Percentiles rank a stretch among this genome's conserved stretches.
Conservation (phyloP, 2,113 vertebrate species). For the Girardinichthys multiradiatus region DNA sequence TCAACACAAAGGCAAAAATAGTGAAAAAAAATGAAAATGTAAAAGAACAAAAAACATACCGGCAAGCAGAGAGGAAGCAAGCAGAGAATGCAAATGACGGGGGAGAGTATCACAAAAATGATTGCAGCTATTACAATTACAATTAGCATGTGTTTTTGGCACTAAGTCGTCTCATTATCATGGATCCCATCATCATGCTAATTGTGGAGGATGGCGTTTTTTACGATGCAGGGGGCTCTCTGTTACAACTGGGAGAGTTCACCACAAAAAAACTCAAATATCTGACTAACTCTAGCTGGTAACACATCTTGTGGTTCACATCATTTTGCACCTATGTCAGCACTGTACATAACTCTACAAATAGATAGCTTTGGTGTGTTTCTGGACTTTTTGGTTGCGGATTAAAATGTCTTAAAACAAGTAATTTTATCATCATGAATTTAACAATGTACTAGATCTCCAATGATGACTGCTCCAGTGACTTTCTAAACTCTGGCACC, state of each 20-base stretch:
- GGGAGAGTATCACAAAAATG: conserved; percentile 62
- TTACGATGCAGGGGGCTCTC: conserved; percentile 59
- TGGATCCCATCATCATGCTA: conserved; percentile 68
- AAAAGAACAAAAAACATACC: conserved; percentile 28
- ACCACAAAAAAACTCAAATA: conserved; percentile 25
- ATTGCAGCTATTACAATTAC: conserved; percentile 75
- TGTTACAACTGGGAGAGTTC: conserved; percentile 20
- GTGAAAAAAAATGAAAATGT: conserved; percentile 10
- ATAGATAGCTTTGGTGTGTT: too few relatives aligned
- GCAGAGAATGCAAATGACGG: conserved; percentile 70
- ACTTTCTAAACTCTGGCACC: too few relatives aligned
- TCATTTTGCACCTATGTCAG: background rate
- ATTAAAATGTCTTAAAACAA: background rate
- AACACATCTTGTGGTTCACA: background rate
- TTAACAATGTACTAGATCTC: background rate
- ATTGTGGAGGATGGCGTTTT: conserved; percentile 73
- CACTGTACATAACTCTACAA: background rate
- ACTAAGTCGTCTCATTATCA: conserved; percentile 69
- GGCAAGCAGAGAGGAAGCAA: conserved; percentile 43
- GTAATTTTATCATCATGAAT: background rate
- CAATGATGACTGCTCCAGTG: background rate
- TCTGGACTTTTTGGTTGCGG: background rate
- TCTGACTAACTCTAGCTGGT: conserved; percentile 25
- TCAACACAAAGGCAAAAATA: conserved; percentile 27
- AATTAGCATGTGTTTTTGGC: conserved; percentile 75